These are phyloP conservation scores for Diceros bicornis DNA, from an alignment of 2,797 vertebrate genomes.

Conservation along the genomic window DNA sequence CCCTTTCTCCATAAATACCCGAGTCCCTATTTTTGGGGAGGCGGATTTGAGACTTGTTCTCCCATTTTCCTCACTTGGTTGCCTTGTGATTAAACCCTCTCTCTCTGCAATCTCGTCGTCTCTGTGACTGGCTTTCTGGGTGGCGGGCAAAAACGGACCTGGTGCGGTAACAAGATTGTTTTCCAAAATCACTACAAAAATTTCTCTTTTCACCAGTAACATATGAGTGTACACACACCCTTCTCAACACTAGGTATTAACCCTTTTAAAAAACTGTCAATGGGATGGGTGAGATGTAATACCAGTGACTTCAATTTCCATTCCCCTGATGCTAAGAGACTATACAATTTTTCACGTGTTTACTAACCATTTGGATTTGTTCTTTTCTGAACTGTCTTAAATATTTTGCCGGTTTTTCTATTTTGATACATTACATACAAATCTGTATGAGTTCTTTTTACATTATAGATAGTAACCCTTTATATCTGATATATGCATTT, in stretches of 20 bases:
- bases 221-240: neutral
- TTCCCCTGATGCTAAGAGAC: neutral
- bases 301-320: neutral
- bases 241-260: neutral
- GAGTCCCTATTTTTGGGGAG: too few relatives aligned
- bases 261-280: neutral
- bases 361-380: constrained; percentile 26
- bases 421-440: neutral
- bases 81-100: too few relatives aligned
- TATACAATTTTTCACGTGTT: neutral
- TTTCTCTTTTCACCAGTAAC: neutral
- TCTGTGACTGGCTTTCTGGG: too few relatives aligned
- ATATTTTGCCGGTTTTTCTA: constrained; percentile 39
- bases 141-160: too few relatives aligned
- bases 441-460: neutral
- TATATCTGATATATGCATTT: neutral
- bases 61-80: too few relatives aligned
- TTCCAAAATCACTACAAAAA: constrained; percentile 9
- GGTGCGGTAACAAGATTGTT: neutral
- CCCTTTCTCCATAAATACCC: too few relatives aligned
- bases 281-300: neutral
- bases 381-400: neutral
- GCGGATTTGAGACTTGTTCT: too few relatives aligned
- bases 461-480: constrained; percentile 22
- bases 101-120: too few relatives aligned